Evolutionary conservation across 2,113 vertebrate species (phyloP).

Genomic region (Tylochromis polylepis): DNA sequence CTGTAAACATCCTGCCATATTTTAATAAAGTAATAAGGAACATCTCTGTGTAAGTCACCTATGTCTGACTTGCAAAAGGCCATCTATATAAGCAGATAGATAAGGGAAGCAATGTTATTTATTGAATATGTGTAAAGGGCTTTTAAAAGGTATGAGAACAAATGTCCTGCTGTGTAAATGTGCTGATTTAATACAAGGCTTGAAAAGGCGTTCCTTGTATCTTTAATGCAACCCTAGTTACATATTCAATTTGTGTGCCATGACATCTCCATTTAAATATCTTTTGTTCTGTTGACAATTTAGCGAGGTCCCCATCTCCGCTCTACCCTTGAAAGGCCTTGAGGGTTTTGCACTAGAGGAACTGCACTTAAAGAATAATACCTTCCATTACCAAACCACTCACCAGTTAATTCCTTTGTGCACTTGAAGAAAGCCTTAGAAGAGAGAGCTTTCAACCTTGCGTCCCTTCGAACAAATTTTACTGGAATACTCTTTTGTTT

Average conservation of each 20-base stretch:
- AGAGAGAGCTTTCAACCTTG: constrained; percentile 18
- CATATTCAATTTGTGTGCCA: constrained; percentile 25
- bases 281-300: constrained; percentile 50
- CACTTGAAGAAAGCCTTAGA: constrained; percentile 24
- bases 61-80: not conserved
- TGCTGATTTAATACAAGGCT: constrained; percentile 5
- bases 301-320: constrained; percentile 25
- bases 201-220: not conserved
- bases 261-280: constrained; percentile 49
- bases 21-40: not conserved
- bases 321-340: constrained; percentile 47
- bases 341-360: constrained; percentile 31
- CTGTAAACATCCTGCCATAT: not conserved
- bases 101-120: not conserved
- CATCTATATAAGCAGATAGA: not conserved
- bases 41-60: not conserved
- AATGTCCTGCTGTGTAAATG: not conserved
- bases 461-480: not conserved
- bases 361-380: constrained; percentile 68
- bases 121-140: not conserved
- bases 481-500: not conserved
- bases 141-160: not conserved
- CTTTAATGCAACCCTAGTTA: constrained; percentile 25
- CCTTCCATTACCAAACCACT: constrained; percentile 63
- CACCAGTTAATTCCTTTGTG: constrained; percentile 50